These are phyloP conservation scores for Tragelaphus oryx DNA, from an alignment of 2,797 vertebrate genomes.

Conservation along the genomic window DNA sequence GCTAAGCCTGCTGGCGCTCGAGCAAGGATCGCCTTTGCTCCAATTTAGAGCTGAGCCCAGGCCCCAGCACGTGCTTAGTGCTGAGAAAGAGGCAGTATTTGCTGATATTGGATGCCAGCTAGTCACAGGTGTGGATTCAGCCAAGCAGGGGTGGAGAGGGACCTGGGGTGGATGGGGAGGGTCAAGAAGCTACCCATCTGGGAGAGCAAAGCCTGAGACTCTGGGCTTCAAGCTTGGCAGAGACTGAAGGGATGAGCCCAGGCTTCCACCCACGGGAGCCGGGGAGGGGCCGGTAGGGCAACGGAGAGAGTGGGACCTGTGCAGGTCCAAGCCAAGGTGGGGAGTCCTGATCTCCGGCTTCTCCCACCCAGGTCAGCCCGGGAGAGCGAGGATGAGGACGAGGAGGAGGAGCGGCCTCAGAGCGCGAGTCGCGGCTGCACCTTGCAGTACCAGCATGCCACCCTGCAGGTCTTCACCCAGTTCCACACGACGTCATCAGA, in stretches of 20 bases:
- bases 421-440: constrained; percentile 89
- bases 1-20: background rate
- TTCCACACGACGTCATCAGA: constrained; percentile 96
- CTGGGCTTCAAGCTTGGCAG: background rate
- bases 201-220: background rate
- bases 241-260: background rate
- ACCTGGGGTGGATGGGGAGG: background rate
- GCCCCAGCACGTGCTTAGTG: accelerated
- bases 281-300: background rate
- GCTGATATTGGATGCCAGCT: background rate
- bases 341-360: background rate
- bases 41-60: background rate
- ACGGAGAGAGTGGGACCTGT: background rate
- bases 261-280: background rate
- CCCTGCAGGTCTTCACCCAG: constrained; percentile 95
- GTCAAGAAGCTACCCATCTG: background rate
- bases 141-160: background rate
- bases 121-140: background rate
- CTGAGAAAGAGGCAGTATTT: background rate
- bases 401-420: constrained; percentile 87
- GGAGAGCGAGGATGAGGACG: constrained; percentile 95
- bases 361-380: constrained; percentile 72
- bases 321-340: too few relatives aligned
- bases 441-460: constrained; percentile 95
- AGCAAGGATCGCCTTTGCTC: background rate